Percentiles rank a stretch among this genome's conserved stretches.
Evolutionary conservation across 2,888 invertebrate genomes (phyloP).

Genomic region (Salpingus planirostris): DNA sequence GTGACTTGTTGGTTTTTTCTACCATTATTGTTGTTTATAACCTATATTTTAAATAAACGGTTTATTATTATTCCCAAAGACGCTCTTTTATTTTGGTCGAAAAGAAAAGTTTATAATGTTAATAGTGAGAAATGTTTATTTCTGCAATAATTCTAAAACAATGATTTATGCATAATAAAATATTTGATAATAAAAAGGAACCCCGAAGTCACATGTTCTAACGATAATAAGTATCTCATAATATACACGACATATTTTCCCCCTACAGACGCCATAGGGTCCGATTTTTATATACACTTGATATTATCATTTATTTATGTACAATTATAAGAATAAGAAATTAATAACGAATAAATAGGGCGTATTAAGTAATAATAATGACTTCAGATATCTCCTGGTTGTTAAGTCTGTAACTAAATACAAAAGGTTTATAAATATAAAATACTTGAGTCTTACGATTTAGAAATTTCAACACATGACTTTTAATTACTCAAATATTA

Average conservation of each 20-base stretch:
- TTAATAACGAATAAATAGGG: constrained; percentile 37
- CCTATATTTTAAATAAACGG: background rate
- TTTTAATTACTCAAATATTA: too few species aligned
- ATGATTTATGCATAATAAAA: constrained; percentile 41
- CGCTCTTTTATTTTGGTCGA: too few species aligned
- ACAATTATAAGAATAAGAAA: constrained; percentile 37
- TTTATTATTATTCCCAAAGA: too few species aligned
- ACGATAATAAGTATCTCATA: constrained; percentile 26
- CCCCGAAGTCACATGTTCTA: constrained; percentile 38
- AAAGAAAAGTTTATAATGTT: too few species aligned
- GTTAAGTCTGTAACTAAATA: too few species aligned
- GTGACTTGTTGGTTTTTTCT: constrained; percentile 25
- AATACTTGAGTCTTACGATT: too few species aligned
- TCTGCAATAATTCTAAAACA: constrained; percentile 40
- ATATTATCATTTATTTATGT: constrained; percentile 40
- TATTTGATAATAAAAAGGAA: constrained; percentile 39
- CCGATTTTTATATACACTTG: constrained; percentile 35
- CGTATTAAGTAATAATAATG: constrained; percentile 24
- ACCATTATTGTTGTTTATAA: constrained; percentile 7
- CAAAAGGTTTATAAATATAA: too few species aligned
- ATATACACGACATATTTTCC: constrained; percentile 32
- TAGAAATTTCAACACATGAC: too few species aligned
- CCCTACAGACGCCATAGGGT: constrained; percentile 43
- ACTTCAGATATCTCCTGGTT: constrained; percentile 34
- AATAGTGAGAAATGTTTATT: constrained; percentile 36